phyloP scores from a whole-genome alignment of 2,797 vertebrate genomes.

The Sciurus carolinensis region DNA sequence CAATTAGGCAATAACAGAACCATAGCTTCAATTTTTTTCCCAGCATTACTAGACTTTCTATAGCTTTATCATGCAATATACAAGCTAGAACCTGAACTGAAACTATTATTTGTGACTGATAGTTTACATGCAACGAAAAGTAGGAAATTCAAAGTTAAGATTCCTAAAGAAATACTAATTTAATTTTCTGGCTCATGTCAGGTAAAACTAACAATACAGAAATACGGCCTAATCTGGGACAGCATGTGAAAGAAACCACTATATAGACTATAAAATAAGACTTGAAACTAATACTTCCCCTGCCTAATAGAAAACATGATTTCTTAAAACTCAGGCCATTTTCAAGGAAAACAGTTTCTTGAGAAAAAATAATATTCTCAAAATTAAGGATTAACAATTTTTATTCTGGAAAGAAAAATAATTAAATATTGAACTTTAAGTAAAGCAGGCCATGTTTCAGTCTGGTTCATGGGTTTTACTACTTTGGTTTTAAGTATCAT shows the following conservation, averaged over 20 bases:
- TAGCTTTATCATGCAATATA: conserved; percentile 87
- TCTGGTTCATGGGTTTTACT: neutral
- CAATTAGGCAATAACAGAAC: conserved; percentile 74
- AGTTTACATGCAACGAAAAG: conserved; percentile 85
- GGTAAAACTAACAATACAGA: conserved; percentile 55
- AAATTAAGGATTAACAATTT: conserved; percentile 58
- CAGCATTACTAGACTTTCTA: conserved; percentile 77
- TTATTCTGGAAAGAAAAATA: conserved; percentile 51
- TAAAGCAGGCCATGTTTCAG: neutral
- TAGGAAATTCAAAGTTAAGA: conserved; percentile 87
- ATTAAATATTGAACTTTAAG: conserved; percentile 51
- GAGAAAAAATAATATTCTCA: conserved; percentile 34
- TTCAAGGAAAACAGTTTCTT: conserved; percentile 64
- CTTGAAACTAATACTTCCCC: neutral
- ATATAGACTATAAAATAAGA: conserved; percentile 48
- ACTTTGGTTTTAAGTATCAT: conserved; percentile 46
- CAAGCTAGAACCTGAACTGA: conserved; percentile 82
- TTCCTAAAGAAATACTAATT: conserved; percentile 53
- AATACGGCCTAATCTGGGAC: conserved; percentile 39
- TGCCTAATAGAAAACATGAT: conserved; percentile 40
- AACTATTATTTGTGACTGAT: conserved; percentile 81
- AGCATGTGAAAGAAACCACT: neutral
- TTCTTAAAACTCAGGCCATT: conserved; percentile 48
- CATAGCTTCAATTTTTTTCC: conserved; percentile 72
- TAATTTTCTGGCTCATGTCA: conserved; percentile 65